phyloP scores from a whole-genome alignment of 2,113 vertebrate species.

The Apodemus sylvaticus region DNA sequence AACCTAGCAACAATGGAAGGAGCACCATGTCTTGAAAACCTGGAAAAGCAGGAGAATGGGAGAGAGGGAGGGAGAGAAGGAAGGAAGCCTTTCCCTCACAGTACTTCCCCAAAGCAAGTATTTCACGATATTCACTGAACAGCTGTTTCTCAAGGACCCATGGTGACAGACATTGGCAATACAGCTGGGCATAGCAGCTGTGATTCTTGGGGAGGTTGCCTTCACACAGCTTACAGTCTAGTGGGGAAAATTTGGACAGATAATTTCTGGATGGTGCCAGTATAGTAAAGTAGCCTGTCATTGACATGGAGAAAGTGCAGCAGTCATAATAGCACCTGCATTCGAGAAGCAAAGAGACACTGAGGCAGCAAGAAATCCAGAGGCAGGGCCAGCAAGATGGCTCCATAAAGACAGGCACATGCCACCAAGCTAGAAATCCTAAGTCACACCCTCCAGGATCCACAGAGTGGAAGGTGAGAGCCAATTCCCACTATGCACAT shows the following conservation, averaged over 20 bases:
- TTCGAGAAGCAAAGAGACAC: neutral
- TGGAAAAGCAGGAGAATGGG: constrained; percentile 5
- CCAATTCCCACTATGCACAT: too few relatives aligned
- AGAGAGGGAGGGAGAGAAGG: neutral
- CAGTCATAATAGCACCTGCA: neutral
- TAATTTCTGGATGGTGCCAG: neutral
- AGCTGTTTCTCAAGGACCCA: neutral
- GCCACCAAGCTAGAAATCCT: neutral
- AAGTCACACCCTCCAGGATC: too few relatives aligned
- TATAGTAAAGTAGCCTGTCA: neutral
- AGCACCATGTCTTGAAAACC: neutral
- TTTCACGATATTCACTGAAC: constrained; percentile 12
- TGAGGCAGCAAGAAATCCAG: neutral
- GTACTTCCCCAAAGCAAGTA: constrained; percentile 12
- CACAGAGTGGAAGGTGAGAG: neutral
- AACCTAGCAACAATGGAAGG: constrained; percentile 21
- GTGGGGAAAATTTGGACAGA: neutral
- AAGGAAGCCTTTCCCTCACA: constrained; percentile 30
- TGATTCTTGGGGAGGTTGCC: neutral
- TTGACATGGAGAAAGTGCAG: constrained; percentile 3
- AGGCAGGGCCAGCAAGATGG: neutral
- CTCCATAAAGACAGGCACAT: neutral
- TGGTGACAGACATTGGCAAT: neutral
- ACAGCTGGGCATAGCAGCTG: neutral
- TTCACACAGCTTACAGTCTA: constrained; percentile 4